Evolutionary conservation across 1,140 invertebrate species (phyloP).

Genomic region (Pseudomyrmex flavicornis): DNA sequence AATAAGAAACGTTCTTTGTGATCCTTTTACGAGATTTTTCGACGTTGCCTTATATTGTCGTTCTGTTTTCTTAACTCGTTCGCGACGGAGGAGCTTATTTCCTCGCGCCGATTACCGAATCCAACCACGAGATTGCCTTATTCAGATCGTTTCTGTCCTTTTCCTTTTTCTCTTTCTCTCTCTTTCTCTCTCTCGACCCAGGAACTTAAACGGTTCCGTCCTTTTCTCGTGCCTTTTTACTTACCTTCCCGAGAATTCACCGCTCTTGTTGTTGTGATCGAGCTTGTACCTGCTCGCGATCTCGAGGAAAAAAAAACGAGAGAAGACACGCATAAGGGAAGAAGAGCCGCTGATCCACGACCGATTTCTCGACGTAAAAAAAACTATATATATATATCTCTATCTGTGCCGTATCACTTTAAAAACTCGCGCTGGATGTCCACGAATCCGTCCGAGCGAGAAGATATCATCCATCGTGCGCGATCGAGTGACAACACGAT

Average conservation of each 20-base stretch:
- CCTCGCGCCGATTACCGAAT: conserved; percentile 3
- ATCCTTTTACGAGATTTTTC: conserved; percentile 5
- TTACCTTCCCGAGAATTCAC: neutral
- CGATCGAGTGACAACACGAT: conserved; percentile 30
- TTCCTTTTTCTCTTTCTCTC: neutral
- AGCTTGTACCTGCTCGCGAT: conserved; percentile 30
- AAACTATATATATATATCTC: too few relatives aligned
- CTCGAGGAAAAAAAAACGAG: conserved; percentile 13
- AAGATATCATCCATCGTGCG: conserved; percentile 8
- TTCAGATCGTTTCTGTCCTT: conserved; percentile 45
- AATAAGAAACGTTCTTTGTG: conserved; percentile 62
- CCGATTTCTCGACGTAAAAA: conserved; percentile 11
- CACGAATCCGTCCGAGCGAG: conserved; percentile 3
- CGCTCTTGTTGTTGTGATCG: conserved; percentile 24
- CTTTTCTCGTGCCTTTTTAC: conserved; percentile 62
- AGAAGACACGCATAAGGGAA: too few relatives aligned
- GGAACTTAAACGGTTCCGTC: conserved; percentile 61
- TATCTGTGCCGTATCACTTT: conserved; percentile 13
- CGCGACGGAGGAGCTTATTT: conserved; percentile 33
- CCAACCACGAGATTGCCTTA: conserved; percentile 66
- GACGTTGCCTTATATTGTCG: neutral
- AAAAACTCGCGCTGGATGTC: conserved; percentile 22
- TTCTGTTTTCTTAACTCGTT: neutral
- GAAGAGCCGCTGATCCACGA: conserved; percentile 14
- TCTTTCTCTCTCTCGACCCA: conserved; percentile 7